Conservation (phyloP, 2,888 invertebrate species). For the Drepanosiphum platanoidis region DNA sequence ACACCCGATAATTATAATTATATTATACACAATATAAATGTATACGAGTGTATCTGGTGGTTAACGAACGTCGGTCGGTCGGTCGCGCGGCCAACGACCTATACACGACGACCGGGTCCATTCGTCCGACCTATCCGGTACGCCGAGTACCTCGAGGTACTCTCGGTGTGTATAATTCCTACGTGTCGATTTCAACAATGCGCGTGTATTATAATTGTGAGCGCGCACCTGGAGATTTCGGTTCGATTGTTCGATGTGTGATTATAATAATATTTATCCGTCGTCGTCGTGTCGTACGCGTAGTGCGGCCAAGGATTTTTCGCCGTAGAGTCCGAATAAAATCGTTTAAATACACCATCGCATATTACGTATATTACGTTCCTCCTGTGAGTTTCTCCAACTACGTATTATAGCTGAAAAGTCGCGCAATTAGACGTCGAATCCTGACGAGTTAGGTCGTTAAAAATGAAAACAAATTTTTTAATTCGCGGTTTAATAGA, state of each 20-base stretch:
- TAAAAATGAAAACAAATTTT: no score
- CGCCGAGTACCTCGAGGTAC: no score
- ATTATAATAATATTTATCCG: background rate
- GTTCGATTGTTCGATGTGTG: background rate
- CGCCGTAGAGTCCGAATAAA: no score
- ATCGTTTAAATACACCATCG: no score
- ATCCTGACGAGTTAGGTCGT: no score
- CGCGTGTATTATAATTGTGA: background rate
- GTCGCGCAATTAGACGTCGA: no score
- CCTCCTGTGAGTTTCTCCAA: no score
- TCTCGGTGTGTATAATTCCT: no score
- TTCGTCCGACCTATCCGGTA: background rate
- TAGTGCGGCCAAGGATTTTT: no score
- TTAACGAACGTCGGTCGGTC: constrained; percentile 28
- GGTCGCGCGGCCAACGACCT: constrained; percentile 43
- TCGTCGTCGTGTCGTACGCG: background rate
- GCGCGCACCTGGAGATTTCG: constrained; percentile 1
- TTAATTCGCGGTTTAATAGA: no score
- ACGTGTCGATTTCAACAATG: background rate
- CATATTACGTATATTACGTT: no score
- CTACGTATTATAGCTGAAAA: no score
- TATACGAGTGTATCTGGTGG: constrained; percentile 12
- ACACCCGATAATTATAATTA: background rate
- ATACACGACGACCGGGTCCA: background rate
- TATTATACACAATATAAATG: background rate